Evolutionary conservation across 64 coral and sea anemone species (phyloP).

Genomic region (Dendronephthya gigantea): DNA sequence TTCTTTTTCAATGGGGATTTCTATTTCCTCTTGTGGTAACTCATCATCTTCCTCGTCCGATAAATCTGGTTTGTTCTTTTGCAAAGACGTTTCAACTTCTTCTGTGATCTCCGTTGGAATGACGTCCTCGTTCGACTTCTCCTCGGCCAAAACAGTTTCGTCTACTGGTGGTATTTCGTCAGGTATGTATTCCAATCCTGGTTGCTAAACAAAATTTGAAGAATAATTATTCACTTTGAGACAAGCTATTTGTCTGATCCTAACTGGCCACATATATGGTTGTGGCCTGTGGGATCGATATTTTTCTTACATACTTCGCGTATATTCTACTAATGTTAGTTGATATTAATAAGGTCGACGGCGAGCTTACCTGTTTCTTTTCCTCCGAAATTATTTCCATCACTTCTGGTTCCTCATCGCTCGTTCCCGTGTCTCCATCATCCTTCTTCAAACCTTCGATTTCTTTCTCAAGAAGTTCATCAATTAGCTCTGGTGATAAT

Average conservation of each 20-base stretch:
- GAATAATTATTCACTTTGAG: too few relatives aligned
- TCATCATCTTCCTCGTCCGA: not conserved
- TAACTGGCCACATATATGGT: too few relatives aligned
- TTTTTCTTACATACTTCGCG: too few relatives aligned
- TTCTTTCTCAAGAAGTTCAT: conserved; percentile 1
- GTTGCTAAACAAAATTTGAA: not conserved
- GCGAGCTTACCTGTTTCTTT: not conserved
- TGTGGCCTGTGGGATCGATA: too few relatives aligned
- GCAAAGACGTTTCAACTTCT: not conserved
- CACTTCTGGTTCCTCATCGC: not conserved
- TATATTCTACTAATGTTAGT: not conserved
- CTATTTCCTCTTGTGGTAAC: not conserved
- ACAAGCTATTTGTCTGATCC: too few relatives aligned
- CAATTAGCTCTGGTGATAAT: not conserved
- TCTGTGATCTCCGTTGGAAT: not conserved
- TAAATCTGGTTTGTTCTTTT: not conserved
- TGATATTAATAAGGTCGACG: not conserved
- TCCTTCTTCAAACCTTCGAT: not conserved
- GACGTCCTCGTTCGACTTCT: not conserved
- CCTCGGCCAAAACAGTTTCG: not conserved
- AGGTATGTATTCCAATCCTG: not conserved
- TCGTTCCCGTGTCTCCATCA: not conserved
- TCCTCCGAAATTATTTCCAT: not conserved
- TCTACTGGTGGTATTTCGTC: not conserved
- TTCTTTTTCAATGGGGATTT: not conserved